phyloP scores from a whole-genome alignment of 2,888 invertebrate genomes.

The Aspidiotus rigidus region DNA sequence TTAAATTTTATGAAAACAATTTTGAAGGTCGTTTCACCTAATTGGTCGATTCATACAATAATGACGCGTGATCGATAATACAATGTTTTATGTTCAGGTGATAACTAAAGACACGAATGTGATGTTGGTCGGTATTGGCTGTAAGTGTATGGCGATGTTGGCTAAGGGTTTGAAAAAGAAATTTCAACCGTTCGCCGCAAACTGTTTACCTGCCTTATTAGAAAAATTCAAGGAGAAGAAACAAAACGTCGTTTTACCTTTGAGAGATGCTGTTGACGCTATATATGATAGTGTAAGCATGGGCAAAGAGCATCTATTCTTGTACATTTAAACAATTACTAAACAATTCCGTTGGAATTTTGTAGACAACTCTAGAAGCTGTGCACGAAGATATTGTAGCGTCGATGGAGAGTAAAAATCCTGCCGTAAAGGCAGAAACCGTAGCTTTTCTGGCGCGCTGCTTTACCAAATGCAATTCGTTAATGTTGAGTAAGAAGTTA shows the following conservation, averaged over 20 bases:
- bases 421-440: conserved; percentile 78
- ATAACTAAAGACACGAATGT: conserved; percentile 93
- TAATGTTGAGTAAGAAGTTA: conserved; percentile 78
- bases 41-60: background rate
- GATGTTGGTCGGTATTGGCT: conserved; percentile 77
- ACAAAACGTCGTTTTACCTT: conserved; percentile 70
- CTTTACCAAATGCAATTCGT: conserved; percentile 69
- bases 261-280: conserved; percentile 85
- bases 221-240: conserved; percentile 99
- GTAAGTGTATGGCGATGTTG: conserved; percentile 68
- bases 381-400: conserved; percentile 78
- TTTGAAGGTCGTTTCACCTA: background rate
- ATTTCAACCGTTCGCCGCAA: conserved; percentile 73
- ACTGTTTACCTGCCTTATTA: conserved; percentile 65
- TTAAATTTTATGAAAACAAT: background rate
- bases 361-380: conserved; percentile 68
- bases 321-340: background rate
- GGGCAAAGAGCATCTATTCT: background rate
- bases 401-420: conserved; percentile 84
- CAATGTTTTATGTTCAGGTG: conserved; percentile 49
- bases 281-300: conserved; percentile 64
- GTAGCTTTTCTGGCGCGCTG: conserved; percentile 74
- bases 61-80: background rate
- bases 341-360: conserved; percentile 34
- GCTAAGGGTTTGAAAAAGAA: conserved; percentile 79